These are phyloP conservation scores for Tylochromis polylepis DNA, from an alignment of 2,113 vertebrate genomes.

Conservation along the genomic window DNA sequence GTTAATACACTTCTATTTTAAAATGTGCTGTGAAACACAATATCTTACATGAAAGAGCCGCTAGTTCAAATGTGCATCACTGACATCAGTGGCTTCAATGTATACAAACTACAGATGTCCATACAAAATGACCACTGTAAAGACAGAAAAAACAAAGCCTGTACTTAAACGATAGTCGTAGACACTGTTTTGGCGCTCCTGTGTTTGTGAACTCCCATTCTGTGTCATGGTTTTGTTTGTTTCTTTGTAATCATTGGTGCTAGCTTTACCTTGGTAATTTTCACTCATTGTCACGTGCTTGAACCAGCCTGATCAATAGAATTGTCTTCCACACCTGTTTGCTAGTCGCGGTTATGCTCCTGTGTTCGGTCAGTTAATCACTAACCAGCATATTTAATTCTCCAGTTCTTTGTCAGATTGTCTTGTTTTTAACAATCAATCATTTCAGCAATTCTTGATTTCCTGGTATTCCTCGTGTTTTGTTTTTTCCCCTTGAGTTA, in stretches of 20 bases:
- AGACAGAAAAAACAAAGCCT: neutral
- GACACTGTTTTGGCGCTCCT: neutral
- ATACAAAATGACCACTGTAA: no score
- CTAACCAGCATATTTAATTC: neutral
- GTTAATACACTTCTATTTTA: neutral
- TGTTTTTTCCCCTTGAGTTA: neutral
- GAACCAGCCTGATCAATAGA: neutral
- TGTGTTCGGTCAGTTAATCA: neutral
- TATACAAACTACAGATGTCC: neutral
- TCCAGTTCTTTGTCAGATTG: neutral
- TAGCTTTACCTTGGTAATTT: neutral
- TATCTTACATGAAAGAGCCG: neutral
- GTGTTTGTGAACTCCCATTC: neutral
- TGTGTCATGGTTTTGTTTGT: neutral
- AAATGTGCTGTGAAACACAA: neutral
- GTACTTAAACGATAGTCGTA: neutral
- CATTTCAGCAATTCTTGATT: neutral
- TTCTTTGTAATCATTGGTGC: neutral
- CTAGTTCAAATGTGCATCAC: neutral
- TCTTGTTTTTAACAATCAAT: neutral
- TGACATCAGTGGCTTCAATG: neutral
- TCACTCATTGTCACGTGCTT: neutral
- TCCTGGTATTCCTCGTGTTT: neutral
- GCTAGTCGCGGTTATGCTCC: accelerated
- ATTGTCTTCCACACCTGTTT: neutral